Base-by-base conservation (phyloP, 2,113 vertebrate species). In the Zingel zingel region DNA sequence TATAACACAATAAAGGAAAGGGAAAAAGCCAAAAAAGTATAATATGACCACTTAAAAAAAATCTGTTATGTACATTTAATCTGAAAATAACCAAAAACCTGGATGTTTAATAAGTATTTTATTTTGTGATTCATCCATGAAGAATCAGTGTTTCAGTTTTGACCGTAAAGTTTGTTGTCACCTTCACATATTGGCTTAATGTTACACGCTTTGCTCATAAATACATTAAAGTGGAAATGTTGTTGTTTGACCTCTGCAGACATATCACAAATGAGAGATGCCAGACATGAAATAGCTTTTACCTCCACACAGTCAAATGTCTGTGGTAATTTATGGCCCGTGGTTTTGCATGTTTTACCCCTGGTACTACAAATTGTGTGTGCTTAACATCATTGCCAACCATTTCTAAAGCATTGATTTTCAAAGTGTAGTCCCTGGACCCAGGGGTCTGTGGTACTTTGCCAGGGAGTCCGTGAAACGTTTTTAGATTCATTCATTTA, bases 211-310 rank as follows among this genome's bases (percentile, higher is more conserved):
- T 66, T 47, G 43, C 63, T 66, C 63, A 66, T 66, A 23, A 66
- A 66, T 66, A 65, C 39, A 25, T 65, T 47, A 65, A 23, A 65
- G n/a, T 27, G 43, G 8, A 15, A 25, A 7, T 66, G 43, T 25
- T 48, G 43, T 64, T 64, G 62, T 66, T 23, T 66, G 43, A 66
- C 63, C 43, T 48, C 63, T 66, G 63, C 43, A 48, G 63, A 66
- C 63, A n/a, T 47, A 5, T 16, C 63, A 25, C n/a, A 47, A 25
- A 66, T 66, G 43, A 47, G n/a, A 65, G 14, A 47, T 4, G 43
- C 63, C 63, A 45, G 63, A 65, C 63, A 66, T 27, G 43, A 66
- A 48, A 48, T 15, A 11, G 43, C 43, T 27, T 64, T 43, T 43
- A 43, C 21, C 36, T 23, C 21, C 19, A 64, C 12, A 64, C 19